Conservation (phyloP, 2,888 invertebrate species). For the Catocala fraxini region DNA sequence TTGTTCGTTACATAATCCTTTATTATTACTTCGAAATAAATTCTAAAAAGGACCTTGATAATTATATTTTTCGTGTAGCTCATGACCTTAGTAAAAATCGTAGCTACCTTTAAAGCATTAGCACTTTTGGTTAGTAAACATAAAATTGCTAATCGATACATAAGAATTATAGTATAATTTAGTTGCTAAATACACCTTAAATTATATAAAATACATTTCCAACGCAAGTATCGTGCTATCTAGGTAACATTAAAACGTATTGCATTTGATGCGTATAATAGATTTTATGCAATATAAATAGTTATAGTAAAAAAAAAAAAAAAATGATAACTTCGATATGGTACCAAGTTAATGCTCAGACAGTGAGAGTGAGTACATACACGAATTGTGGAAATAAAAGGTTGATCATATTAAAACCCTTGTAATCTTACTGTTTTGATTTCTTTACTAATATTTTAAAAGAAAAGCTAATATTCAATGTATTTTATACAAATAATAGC, state of each 20-base stretch:
- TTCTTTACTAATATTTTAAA: no score
- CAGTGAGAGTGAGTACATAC: constrained; percentile 10
- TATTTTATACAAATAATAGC: no score
- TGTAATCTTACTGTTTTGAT: no score
- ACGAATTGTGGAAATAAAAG: background rate
- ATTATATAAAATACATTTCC: constrained; percentile 66
- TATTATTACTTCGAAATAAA: no score
- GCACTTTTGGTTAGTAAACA: constrained; percentile 20
- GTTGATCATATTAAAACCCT: no score
- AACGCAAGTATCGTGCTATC: constrained; percentile 69
- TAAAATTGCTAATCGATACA: constrained; percentile 17
- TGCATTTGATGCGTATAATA: constrained; percentile 76
- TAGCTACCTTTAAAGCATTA: constrained; percentile 4
- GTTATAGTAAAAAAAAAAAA: constrained; percentile 21
- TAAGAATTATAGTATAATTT: constrained; percentile 15
- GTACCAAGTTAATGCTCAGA: constrained; percentile 8
- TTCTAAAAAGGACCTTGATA: background rate
- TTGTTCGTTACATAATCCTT: background rate
- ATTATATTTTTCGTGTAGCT: background rate
- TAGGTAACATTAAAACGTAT: constrained; percentile 64
- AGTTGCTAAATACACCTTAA: constrained; percentile 48
- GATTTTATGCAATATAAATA: constrained; percentile 17
- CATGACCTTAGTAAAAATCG: constrained; percentile 16
- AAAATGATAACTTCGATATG: constrained; percentile 42
- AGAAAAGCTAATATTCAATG: no score